Evolutionary conservation across 2,113 vertebrate species (phyloP).

Genomic region (Leptobrachium leishanense): DNA sequence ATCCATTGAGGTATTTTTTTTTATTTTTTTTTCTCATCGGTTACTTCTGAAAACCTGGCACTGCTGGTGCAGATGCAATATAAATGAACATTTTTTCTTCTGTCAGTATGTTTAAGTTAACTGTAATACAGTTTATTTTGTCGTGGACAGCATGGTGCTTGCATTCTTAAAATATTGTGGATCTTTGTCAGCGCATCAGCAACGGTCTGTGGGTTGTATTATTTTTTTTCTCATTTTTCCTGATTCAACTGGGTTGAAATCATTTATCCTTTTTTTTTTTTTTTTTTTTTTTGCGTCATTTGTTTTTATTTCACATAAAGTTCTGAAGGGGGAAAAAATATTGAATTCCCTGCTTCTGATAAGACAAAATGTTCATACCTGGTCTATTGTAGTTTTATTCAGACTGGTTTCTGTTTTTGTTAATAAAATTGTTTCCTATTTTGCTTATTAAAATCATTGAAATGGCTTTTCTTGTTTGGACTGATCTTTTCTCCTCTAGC

Average conservation of each 20-base stretch:
- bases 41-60: conserved; percentile 94
- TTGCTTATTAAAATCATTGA: conserved; percentile 99
- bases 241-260: conserved; percentile 99
- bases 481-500: conserved; percentile 52
- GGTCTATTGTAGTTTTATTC: conserved; percentile 98
- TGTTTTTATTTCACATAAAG: conserved; percentile 95
- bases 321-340: conserved; percentile 85
- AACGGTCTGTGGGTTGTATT: conserved; percentile 73
- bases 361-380: conserved; percentile 84
- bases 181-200: conserved; percentile 93
- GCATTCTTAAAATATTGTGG: conserved; percentile 95
- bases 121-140: conserved; percentile 83
- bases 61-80: conserved; percentile 98
- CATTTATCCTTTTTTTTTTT: conserved; percentile 65
- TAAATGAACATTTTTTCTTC: conserved; percentile 74
- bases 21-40: conserved; percentile 84
- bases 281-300: conserved; percentile 76
- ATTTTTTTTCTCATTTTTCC: conserved; percentile 70
- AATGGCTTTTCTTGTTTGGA: conserved; percentile 80
- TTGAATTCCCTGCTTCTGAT: conserved; percentile 99
- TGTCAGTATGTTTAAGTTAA: conserved; percentile 90
- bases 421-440: conserved; percentile 99
- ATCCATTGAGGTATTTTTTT: conserved; percentile 21
- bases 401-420: conserved; percentile 99
- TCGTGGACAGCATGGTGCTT: conserved; percentile 97